Percentiles rank a stretch among this genome's conserved stretches.
Evolutionary conservation across 37 sponge, comb jelly and placozoan species (phyloP).

Genomic region (Corticium candelabrum): DNA sequence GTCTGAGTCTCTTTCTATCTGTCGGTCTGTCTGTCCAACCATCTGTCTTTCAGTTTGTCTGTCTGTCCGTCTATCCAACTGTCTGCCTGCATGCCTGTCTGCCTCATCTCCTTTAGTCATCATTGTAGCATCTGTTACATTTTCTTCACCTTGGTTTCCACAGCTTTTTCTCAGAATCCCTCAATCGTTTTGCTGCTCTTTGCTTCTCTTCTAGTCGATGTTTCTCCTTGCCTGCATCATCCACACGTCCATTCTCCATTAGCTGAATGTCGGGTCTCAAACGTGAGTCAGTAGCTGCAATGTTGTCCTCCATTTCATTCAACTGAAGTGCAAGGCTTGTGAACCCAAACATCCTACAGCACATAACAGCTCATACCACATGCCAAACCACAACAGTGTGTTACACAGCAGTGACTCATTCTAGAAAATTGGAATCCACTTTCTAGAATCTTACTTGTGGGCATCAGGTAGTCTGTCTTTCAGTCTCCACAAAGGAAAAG

Average conservation of each 20-base stretch:
- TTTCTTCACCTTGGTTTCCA: conserved; percentile 56
- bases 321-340: conserved; percentile 72
- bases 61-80: too few species aligned
- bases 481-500: not conserved
- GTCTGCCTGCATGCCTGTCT: too few species aligned
- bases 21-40: too few species aligned
- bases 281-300: conserved; percentile 63
- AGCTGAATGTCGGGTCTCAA: conserved; percentile 72
- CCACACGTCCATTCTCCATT: conserved; percentile 71
- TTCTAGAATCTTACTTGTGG: too few species aligned
- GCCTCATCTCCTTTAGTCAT: too few species aligned
- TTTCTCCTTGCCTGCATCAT: conserved; percentile 70
- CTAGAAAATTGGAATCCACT: too few species aligned
- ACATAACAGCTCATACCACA: not conserved
- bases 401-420: not conserved
- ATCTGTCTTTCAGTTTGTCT: too few species aligned
- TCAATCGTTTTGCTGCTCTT: conserved; percentile 45
- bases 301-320: conserved; percentile 57
- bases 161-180: conserved; percentile 33
- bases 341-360: conserved; percentile 74
- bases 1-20: too few species aligned
- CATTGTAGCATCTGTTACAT: too few species aligned
- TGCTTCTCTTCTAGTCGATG: conserved; percentile 90
- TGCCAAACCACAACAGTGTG: not conserved
- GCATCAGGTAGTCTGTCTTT: too few species aligned